A percentile compares a stretch with the other conserved stretches of the same genome.
Evolutionary conservation across 2,113 vertebrate species (phyloP).

Genomic region (Centrocercus urophasianus): DNA sequence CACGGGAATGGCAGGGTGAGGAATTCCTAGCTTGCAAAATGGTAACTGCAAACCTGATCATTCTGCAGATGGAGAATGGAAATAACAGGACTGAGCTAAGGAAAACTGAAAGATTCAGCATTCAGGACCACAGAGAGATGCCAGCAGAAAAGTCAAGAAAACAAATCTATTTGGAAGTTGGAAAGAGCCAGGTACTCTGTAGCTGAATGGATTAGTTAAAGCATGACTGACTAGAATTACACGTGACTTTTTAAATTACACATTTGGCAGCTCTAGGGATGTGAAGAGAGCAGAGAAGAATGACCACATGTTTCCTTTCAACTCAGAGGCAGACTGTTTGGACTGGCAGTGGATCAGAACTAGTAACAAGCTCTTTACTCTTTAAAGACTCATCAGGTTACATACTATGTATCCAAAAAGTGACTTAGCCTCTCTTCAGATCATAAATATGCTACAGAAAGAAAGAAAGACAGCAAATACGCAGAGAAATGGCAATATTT

Average conservation of each 20-base stretch:
- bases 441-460: not conserved
- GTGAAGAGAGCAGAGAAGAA: not conserved
- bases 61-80: accelerated
- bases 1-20: not conserved
- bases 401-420: not conserved
- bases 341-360: not conserved
- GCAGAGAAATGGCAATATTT: not conserved
- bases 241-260: not conserved
- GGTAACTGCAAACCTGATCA: not conserved
- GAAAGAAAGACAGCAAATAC: not conserved
- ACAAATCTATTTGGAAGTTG: not conserved
- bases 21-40: not conserved
- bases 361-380: not conserved
- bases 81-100: not conserved
- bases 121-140: not conserved
- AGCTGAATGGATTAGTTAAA: not conserved
- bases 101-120: not conserved
- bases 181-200: not conserved
- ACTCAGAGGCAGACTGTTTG: not conserved
- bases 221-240: not conserved
- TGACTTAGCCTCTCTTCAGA: not conserved
- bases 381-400: not conserved
- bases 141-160: not conserved
- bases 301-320: constrained; percentile 4
- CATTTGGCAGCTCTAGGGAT: not conserved